phyloP scores from a whole-genome alignment of 37 sponge, comb jelly and placozoan species.

The Tethya wilhelma region DNA sequence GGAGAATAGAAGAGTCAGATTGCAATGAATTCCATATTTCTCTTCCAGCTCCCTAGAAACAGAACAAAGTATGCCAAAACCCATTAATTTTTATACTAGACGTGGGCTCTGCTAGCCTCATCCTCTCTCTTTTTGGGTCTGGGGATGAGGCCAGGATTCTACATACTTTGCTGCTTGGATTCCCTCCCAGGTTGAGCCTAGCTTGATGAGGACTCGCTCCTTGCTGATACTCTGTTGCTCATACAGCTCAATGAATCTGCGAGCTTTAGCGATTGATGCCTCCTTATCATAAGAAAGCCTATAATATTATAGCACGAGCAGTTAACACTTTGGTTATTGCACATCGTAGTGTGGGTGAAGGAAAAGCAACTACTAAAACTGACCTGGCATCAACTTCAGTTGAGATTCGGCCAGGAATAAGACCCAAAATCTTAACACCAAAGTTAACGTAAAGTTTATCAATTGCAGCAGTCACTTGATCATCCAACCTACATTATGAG shows the following conservation, averaged over 20 bases:
- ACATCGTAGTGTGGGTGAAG: too few relatives aligned
- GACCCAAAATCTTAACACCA: conserved; percentile 94
- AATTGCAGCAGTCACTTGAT: conserved; percentile 91
- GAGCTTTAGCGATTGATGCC: conserved; percentile 85
- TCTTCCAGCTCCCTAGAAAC: conserved; percentile 72
- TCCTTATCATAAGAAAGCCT: conserved; percentile 94
- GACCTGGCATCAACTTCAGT: conserved; percentile 99
- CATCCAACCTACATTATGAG: conserved; percentile 65
- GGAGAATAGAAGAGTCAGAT: conserved; percentile 96
- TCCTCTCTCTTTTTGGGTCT: background rate
- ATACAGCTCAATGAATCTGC: conserved; percentile 91
- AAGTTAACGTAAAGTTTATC: conserved; percentile 98
- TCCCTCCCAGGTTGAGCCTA: conserved; percentile 98
- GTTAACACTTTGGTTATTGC: background rate
- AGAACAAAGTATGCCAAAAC: background rate
- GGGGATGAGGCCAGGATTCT: background rate
- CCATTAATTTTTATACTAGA: background rate
- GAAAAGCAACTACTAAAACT: too few relatives aligned
- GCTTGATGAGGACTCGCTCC: conserved; percentile 94
- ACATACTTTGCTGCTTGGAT: conserved; percentile 94
- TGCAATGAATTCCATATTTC: conserved; percentile 92
- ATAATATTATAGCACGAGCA: background rate
- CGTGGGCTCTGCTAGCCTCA: background rate
- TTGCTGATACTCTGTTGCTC: conserved; percentile 88
- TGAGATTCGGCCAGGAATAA: conserved; percentile 97